Percentiles rank a stretch among this genome's conserved stretches.
These are phyloP conservation scores for Trinorchestia longiramus DNA, from an alignment of 1,140 invertebrate genomes.

Conservation along the genomic window DNA sequence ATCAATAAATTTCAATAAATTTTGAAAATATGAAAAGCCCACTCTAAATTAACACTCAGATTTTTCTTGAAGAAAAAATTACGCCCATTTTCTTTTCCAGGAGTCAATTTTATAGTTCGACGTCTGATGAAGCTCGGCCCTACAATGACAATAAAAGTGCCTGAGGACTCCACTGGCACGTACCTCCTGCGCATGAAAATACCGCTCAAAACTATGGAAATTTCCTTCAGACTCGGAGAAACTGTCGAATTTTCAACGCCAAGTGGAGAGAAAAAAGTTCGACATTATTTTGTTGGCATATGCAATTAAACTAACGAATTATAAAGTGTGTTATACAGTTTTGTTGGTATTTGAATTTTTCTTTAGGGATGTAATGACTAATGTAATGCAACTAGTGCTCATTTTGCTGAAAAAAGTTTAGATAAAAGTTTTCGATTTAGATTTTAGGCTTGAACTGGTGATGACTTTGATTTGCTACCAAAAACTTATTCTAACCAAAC, in stretches of 20 bases:
- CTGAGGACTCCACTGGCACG: neutral
- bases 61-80: neutral
- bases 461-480: too few species aligned
- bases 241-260: neutral
- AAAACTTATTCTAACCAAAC: too few species aligned
- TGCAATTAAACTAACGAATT: too few species aligned
- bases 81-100: neutral
- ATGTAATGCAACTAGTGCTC: too few species aligned
- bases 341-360: too few species aligned
- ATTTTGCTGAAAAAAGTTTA: too few species aligned
- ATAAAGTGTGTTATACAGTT: too few species aligned
- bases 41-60: neutral
- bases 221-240: neutral
- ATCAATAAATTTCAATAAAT: too few species aligned
- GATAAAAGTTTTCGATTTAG: too few species aligned
- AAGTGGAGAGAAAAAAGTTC: neutral
- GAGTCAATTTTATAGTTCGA: neutral
- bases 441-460: too few species aligned
- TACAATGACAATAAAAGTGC: neutral
- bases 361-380: too few species aligned
- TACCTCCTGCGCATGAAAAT: slow-evolving; percentile 3
- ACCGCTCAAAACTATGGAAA: neutral
- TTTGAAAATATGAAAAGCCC: neutral
- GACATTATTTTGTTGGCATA: too few species aligned
- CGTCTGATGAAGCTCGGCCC: neutral